phyloP scores from a whole-genome alignment of 2,797 vertebrate species.

The Anisognathus igniventris region DNA sequence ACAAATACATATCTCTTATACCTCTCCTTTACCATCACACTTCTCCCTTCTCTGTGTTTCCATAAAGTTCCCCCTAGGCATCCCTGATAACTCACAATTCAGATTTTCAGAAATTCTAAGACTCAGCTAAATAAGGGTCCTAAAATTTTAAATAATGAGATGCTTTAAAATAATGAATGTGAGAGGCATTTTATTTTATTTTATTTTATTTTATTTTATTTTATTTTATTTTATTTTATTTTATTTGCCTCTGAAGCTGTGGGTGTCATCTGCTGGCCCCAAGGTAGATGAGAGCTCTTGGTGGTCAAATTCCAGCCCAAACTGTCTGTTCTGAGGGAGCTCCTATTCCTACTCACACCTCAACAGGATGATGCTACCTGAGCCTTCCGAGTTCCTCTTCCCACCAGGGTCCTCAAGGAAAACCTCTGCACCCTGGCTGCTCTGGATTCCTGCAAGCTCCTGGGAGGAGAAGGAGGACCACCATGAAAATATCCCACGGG shows the following conservation, averaged over 20 bases:
- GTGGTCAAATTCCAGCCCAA: neutral
- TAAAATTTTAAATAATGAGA: neutral
- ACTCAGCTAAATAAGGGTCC: neutral
- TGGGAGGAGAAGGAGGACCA: neutral
- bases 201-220: neutral
- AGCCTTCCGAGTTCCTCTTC: neutral
- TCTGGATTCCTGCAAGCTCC: neutral
- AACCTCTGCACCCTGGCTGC: neutral
- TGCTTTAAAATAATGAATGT: neutral
- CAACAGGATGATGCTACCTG: neutral
- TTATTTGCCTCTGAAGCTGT: neutral
- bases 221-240: neutral
- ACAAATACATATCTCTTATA: neutral
- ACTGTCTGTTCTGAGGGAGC: neutral
- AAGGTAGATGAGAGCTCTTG: neutral
- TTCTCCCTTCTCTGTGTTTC: neutral
- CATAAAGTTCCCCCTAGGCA: neutral
- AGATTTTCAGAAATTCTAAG: neutral
- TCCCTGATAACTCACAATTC: neutral
- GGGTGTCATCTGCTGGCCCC: neutral
- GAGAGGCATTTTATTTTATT: neutral
- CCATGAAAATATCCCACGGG: neutral
- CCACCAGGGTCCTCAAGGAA: neutral
- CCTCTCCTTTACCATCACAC: neutral
- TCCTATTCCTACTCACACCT: neutral